Percentiles rank a stretch among this genome's conserved stretches.
phyloP scores from a whole-genome alignment of 1,140 invertebrate genomes.

The Eueides isabella region DNA sequence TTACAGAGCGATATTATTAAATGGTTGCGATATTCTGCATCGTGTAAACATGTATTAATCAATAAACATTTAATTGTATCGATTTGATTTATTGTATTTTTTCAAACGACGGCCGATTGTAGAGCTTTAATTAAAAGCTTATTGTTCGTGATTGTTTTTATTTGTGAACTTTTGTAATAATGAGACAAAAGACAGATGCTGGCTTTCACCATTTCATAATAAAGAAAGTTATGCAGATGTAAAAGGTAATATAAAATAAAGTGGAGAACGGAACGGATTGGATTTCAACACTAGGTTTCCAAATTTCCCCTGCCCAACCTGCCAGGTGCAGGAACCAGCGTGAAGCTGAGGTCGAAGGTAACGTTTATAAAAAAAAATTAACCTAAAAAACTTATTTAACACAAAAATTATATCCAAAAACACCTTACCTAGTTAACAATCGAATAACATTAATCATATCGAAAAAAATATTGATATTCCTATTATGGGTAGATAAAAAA shows the following conservation, averaged over 20 bases:
- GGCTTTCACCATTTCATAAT: too few relatives aligned
- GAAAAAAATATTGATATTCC: conserved; percentile 70
- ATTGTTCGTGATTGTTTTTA: background rate
- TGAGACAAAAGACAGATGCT: background rate
- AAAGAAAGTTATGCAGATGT: too few relatives aligned
- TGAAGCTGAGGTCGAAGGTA: too few relatives aligned
- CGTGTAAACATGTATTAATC: conserved; percentile 55
- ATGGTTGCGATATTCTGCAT: conserved; percentile 16
- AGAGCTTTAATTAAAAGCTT: background rate
- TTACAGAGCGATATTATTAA: conserved; percentile 26
- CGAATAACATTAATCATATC: conserved; percentile 44
- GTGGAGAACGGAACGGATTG: too few relatives aligned
- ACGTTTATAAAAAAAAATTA: too few relatives aligned
- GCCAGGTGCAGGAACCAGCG: too few relatives aligned
- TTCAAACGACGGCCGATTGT: background rate
- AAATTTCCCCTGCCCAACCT: too few relatives aligned
- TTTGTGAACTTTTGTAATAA: background rate
- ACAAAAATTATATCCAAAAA: conserved; percentile 11
- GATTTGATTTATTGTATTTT: conserved; percentile 11
- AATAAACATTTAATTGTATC: conserved; percentile 48
- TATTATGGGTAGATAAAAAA: conserved; percentile 65
- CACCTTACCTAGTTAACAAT: conserved; percentile 33
- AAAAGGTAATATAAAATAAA: too few relatives aligned
- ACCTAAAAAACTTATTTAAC: conserved; percentile 6
- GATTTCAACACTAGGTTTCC: too few relatives aligned